Base-by-base conservation (phyloP, 2,888 invertebrate species). In the Dicyrtomina minuta region DNA sequence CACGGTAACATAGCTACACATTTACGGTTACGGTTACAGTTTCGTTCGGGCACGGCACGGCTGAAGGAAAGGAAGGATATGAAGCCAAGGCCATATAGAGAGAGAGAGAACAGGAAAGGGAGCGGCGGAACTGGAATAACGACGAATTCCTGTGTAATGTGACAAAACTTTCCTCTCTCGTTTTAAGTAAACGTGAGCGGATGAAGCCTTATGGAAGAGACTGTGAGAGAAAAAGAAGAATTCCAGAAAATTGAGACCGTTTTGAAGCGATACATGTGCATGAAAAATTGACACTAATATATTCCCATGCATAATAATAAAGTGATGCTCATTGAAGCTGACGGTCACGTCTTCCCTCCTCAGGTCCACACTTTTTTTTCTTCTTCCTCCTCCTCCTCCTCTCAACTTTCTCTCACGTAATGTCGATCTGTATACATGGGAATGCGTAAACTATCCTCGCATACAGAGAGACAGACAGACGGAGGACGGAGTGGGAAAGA, bases 281-380 rank as follows among this genome's bases (percentile, higher is more conserved):
- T 65, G 64, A 65, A 65, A 65, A 65, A 65, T 65, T 53, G 53
- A 39, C 64, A 55, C 39, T 41, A 55, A 65, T 65, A 53, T 65
- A 39, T 41, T 53, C 41, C 41, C 24, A 41, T 41, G 64, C 39
- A 64, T 27, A 53, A 17, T 65, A 65, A 65, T 65, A 65, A 53
- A 65, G 64, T 65, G 64, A 53, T 53, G 64, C 64, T 65, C 64
- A 53, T 65, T 65, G 39, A 65, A 33, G 12, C 64, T 65, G 64
- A 65, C 55, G 41, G 64, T 65, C 64, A 65, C 64, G 64, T 65
- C 26, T 10, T 49, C 49, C 43, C 8, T 41, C 10, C 13, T 17
- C 27, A 20, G 10, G 26, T 26, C 44, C 13, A 33, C 20, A 15
- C 22, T 46, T 27, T n/a, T n/a, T n/a, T 22, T 43, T 13, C 60